Evolutionary conservation across 2,888 invertebrate species (phyloP), one percentile per base, ranked within the genome.

Genomic region (Chrysina gloriosa): DNA sequence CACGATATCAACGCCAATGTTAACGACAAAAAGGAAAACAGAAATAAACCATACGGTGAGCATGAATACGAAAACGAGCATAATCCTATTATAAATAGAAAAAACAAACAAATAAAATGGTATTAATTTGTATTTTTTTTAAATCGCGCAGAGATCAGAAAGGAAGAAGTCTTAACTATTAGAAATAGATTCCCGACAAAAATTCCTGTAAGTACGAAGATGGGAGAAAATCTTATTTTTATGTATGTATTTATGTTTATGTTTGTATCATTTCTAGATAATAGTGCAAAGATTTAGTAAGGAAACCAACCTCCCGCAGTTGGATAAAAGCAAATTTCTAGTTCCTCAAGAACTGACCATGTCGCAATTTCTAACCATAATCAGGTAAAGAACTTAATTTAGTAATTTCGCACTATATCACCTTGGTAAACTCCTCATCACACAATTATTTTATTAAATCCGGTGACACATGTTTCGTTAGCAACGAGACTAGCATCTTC

Each of bases 261-360:
- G 2, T 58, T 25, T 21, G 74, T 72, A 61, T 71, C 73, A 81
- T 79, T 54, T 80, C 85, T 29, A 95, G 90, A 88, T 95, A 70
- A 92, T 95, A 77, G 92, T 95, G 39, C 93, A 95, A 82, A 86
- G 92, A 78, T 95, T 91, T 79, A 86, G 88, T 76, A 93, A 91
- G 79, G 96, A 96, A 83, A 89, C 87, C 74, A 87, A 86, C 72
- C 84, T 96, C 69, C 94, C 95, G 6, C 82, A 88, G 9, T 80
- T 95, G 81, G 93, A 94, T 80, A 95, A 95, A 84, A 89, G 90
- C 0, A 95, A 95, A 82, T 95, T 93, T 84, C 84, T 96, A 77
- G 94, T 96, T 9, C 96, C 95, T 1, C 92, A 94, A 86, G 95
- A 95, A 81, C 89, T 95, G 50, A 92, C 94, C 0, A 92, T 95